phyloP scores from a whole-genome alignment of 2,797 vertebrate species.

The Cyprinodon diabolis region DNA sequence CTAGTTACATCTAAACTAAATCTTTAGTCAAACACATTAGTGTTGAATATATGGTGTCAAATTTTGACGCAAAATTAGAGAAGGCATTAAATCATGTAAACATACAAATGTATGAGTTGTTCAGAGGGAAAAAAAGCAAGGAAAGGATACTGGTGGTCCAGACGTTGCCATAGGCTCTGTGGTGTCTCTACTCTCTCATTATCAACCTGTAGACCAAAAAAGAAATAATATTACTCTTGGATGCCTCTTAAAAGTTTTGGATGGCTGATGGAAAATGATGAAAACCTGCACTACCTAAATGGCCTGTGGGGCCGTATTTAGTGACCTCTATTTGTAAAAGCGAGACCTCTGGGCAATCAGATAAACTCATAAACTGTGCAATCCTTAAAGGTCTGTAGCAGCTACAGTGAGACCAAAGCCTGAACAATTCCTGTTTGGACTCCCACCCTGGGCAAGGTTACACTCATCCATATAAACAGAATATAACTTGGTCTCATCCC shows the following conservation, averaged over 20 bases:
- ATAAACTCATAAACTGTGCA: conserved; percentile 36
- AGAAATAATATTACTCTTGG: conserved; percentile 49
- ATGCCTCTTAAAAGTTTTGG: conserved; percentile 34
- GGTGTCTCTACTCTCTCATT: conserved; percentile 54
- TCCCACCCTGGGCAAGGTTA: conserved; percentile 39
- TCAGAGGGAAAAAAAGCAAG: conserved; percentile 39
- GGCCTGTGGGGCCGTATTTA: conserved; percentile 60
- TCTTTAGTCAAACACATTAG: neutral
- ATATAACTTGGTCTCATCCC: conserved; percentile 42
- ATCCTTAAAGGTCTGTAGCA: conserved; percentile 9
- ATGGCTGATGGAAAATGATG: conserved; percentile 50
- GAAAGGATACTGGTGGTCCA: conserved; percentile 70
- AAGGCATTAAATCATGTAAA: neutral
- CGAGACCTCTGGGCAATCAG: conserved; percentile 30
- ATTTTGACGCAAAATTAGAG: neutral
- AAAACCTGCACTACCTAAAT: conserved; percentile 49
- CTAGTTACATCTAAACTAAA: neutral
- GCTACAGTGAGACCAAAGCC: conserved; percentile 20
- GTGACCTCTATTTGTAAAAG: conserved; percentile 54
- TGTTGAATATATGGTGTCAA: neutral
- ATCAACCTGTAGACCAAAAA: conserved; percentile 55
- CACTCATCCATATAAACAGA: conserved; percentile 59
- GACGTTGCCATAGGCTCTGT: conserved; percentile 54
- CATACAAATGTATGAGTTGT: conserved; percentile 34
- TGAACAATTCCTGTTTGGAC: conserved; percentile 5